phyloP scores from a whole-genome alignment of 1,140 invertebrate genomes.

The Agrilus planipennis region DNA sequence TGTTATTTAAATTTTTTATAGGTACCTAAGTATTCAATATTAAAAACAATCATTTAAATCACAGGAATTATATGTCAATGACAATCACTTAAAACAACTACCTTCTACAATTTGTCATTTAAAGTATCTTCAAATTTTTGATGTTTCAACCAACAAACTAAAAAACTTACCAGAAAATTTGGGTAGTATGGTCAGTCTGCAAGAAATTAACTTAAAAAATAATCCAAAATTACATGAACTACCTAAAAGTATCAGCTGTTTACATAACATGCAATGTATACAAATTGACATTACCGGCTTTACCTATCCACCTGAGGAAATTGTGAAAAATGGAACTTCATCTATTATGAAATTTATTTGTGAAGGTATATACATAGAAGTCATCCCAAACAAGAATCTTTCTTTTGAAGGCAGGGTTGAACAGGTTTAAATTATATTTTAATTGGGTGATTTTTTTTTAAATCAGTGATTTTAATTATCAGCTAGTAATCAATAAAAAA shows the following conservation, averaged over 20 bases:
- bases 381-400: no score
- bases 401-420: no score
- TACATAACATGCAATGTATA: constrained; percentile 42
- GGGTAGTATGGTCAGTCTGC: constrained; percentile 46
- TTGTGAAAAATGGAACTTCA: constrained; percentile 44
- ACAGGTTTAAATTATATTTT: no score
- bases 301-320: constrained; percentile 47
- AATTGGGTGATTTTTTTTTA: no score
- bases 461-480: no score
- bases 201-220: constrained; percentile 41
- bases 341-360: constrained; percentile 56
- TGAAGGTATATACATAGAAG: no score
- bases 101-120: constrained; percentile 54
- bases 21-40: neutral
- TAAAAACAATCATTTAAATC: constrained; percentile 12
- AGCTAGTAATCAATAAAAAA: no score
- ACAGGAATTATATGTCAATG: constrained; percentile 52
- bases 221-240: constrained; percentile 46
- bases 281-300: constrained; percentile 49
- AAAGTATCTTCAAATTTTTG: constrained; percentile 47
- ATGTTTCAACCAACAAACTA: constrained; percentile 59
- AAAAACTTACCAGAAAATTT: constrained; percentile 51
- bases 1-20: constrained; percentile 6
- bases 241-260: constrained; percentile 48
- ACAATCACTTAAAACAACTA: constrained; percentile 51